Base-by-base conservation (phyloP, 2,113 vertebrate species). In the Sturnira hondurensis region DNA sequence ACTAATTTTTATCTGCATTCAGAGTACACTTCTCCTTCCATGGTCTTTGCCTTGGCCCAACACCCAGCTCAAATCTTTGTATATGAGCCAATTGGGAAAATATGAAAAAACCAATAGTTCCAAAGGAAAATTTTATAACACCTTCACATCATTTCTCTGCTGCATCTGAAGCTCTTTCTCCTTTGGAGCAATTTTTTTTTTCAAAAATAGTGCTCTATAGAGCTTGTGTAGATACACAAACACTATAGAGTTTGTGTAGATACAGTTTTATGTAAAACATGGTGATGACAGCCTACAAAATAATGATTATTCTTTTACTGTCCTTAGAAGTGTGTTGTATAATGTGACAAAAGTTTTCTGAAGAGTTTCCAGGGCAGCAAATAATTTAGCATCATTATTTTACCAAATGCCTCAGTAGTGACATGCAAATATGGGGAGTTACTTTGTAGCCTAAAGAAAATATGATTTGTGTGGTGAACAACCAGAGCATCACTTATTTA, bases 1-100 rank as follows among this genome's bases (percentile, higher is more conserved):
- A n/a, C n/a, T 95, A 76, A 92, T 96, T 94, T 92, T 96, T 96
- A 94, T 92, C 38, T 88, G 52, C 77, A 84, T 68, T 96, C 45
- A 36, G 88, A 71, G 20, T 61, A 22, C 50, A 58, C 28, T 89
- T 89, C 43, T 87, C 58, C 38, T 87, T 77, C 65, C 52, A 31
- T 36, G 31, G 31, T 92, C 43, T 93, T 95, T 70, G 41, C 43
- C 31, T 93, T 92, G 38, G 70, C 43, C 10, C 4, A 15, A 33
- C 80, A 81, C 91, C 90, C 56, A 90, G 24, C 16, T 86, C 82
- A 91, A 68, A 65, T 74, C 84, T 93, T 82, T 82, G 15, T 73
- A 50, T 86, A 94, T 81, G 86, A 94, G 61, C 28, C 93, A 91
- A 3, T 0, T 68, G 77, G 67, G 91, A 91, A 94, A 92, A 88